phyloP scores from a whole-genome alignment of 2,797 vertebrate genomes.

The Brachyrhaphis roseni region DNA sequence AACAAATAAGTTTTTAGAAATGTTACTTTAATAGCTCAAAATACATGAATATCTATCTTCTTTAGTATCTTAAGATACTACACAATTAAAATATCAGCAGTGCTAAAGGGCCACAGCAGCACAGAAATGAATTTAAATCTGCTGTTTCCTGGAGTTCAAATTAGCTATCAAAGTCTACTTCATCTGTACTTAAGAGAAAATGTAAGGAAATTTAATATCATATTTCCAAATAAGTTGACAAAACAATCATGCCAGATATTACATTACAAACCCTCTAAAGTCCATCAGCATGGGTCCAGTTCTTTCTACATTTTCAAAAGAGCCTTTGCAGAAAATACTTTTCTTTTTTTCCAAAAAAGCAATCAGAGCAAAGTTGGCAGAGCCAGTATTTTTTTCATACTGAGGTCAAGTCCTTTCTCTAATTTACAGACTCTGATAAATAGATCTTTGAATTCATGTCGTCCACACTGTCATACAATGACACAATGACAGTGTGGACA shows the following conservation, averaged over 20 bases:
- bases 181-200: background rate
- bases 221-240: too few relatives aligned
- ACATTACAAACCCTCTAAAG: background rate
- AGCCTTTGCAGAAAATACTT: background rate
- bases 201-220: background rate
- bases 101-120: constrained; percentile 10
- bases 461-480: background rate
- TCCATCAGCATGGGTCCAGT: background rate
- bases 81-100: constrained; percentile 26
- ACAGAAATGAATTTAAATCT: background rate
- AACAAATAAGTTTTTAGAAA: constrained; percentile 39
- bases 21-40: constrained; percentile 35
- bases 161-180: background rate
- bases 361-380: background rate
- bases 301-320: background rate
- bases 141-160: background rate
- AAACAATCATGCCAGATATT: background rate
- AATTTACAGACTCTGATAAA: background rate
- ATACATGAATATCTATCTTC: constrained; percentile 17
- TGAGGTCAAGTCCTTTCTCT: background rate
- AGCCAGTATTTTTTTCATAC: background rate
- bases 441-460: background rate
- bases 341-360: background rate
- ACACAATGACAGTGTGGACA: too few relatives aligned
- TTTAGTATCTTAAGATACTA: constrained; percentile 43